Base-by-base conservation (phyloP, 2,113 vertebrate genomes). In the Centrocercus urophasianus region DNA sequence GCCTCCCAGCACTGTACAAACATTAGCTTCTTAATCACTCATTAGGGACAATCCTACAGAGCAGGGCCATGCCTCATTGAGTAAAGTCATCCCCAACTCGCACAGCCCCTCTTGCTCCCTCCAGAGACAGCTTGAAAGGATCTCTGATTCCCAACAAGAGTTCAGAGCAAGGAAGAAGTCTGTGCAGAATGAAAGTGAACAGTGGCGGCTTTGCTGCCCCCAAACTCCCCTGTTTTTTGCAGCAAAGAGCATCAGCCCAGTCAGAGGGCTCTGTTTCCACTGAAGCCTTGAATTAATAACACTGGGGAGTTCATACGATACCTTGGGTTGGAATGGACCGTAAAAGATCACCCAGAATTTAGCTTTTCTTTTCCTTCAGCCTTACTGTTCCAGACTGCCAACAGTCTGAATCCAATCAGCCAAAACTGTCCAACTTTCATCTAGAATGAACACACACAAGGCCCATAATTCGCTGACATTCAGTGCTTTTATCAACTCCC, bases 41-140 rank as follows among this genome's bases (percentile, higher is more conserved):
- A 78, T 92, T 30, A 82, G 96, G 96, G 95, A 95, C 59, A 8
- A 95, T 21, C 87, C 88, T 21, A 15, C 6, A 69, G 90, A 84
- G 92, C 89, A 42, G 64, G 86, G 96, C 94, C 82, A 94, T 61
- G 96, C 85, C 96, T 96, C 96, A 96, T 96, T 96, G 96, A 93
- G 89, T 85, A 93, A 91, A 96, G 87, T 67, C 93, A 92, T 96
- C 91, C 96, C 91, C 88, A 90, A 45, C 91, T 85, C 69, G 4
- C 83, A 10, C 70, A 15, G n/a, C 40, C 73, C 94, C 91, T 90
- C 73, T 36, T 28, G 80, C 91, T 89, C 79, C 85, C 90, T 86
- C 82, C 87, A 24, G 90, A 85, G 90, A 93, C 32, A 40, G 25
- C 40, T 8, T 8, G 1, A 63, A 84, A 74, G 11, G 50, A 59